Evolutionary conservation across 2,797 vertebrate genomes (phyloP).

Genomic region (Amblyraja radiata): DNA sequence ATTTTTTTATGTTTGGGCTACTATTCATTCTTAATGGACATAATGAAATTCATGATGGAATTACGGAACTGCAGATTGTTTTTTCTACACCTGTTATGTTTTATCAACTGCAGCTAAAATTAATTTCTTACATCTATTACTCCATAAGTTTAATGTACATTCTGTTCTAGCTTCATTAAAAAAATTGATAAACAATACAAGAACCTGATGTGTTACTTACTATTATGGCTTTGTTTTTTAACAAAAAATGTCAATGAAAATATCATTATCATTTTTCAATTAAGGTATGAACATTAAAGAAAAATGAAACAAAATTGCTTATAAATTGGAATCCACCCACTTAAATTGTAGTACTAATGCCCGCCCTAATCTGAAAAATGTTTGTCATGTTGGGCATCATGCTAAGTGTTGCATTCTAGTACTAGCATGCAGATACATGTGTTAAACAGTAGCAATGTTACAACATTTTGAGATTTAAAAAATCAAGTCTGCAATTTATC

Average conservation of each 20-base stretch:
- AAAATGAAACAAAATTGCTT: background rate
- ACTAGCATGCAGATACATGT: no score
- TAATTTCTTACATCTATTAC: background rate
- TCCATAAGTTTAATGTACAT: background rate
- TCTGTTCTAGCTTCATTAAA: background rate
- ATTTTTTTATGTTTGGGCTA: background rate
- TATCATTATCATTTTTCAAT: background rate
- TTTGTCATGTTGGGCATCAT: no score
- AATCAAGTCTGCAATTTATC: no score
- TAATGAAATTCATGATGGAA: constrained; percentile 14
- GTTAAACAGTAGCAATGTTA: no score
- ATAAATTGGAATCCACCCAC: no score
- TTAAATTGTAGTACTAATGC: no score
- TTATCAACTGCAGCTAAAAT: background rate
- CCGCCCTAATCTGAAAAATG: no score
- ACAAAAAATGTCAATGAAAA: constrained; percentile 14
- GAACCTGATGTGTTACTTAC: background rate
- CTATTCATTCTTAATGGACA: constrained; percentile 7
- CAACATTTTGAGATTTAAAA: no score
- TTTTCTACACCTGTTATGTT: background rate
- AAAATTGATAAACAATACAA: constrained; percentile 28
- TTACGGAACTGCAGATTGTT: background rate
- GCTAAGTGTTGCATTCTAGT: no score
- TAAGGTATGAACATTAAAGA: background rate
- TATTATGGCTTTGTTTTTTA: background rate